Percentiles rank a stretch among this genome's conserved stretches.
Conservation (phyloP, 2,113 vertebrate genomes). For the Silurus glanis region DNA sequence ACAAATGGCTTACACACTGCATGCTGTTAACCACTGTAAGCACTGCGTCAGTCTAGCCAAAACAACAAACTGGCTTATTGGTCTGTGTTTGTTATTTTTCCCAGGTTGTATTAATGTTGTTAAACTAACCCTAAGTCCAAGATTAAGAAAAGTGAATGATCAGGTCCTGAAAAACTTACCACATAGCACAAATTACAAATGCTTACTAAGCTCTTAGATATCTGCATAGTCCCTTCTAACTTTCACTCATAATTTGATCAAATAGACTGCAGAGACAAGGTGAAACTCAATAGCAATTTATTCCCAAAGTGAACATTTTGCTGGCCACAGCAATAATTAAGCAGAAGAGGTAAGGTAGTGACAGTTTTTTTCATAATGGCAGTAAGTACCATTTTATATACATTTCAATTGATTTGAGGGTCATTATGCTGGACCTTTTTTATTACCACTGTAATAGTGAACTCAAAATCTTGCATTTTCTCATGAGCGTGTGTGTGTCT, state of each 20-base stretch:
- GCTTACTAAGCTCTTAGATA: constrained; percentile 47
- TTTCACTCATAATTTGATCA: constrained; percentile 59
- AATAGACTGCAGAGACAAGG: constrained; percentile 56
- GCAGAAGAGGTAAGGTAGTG: constrained; percentile 34
- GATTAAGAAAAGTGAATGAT: constrained; percentile 16
- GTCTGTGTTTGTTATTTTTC: constrained; percentile 13
- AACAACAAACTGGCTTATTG: constrained; percentile 9
- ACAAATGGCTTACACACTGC: constrained; percentile 30
- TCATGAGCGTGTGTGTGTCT: background rate
- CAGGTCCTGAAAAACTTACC: background rate
- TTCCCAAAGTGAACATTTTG: constrained; percentile 45
- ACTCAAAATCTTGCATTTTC: background rate
- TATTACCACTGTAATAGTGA: background rate
- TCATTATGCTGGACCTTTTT: background rate
- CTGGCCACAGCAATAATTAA: constrained; percentile 56
- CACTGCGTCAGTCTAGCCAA: constrained; percentile 12
- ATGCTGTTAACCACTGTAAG: constrained; percentile 27
- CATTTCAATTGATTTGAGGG: background rate
- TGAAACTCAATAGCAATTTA: constrained; percentile 56
- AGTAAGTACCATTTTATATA: constrained; percentile 26
- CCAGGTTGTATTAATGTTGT: constrained; percentile 3
- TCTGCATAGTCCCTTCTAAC: constrained; percentile 20
- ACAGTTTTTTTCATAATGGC: constrained; percentile 34
- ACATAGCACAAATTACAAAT: constrained; percentile 10
- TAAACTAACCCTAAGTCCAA: constrained; percentile 13